A percentile compares a stretch with the other conserved stretches of the same genome.
These are phyloP conservation scores for Tiliacea aurago DNA, from an alignment of 2,888 invertebrate genomes.

Conservation along the genomic window DNA sequence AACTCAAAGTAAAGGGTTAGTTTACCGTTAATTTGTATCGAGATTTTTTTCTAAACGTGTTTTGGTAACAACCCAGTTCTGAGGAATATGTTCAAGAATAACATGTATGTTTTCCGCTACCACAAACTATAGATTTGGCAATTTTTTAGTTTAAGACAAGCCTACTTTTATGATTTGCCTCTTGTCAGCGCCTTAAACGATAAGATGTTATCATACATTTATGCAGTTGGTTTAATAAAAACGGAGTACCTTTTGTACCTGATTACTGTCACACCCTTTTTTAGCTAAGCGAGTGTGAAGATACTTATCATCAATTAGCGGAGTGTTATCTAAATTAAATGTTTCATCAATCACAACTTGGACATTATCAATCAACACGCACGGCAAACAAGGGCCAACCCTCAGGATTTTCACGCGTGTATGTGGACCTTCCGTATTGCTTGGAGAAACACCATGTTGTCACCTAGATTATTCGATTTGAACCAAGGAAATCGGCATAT, in stretches of 20 bases:
- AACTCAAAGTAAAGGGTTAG: too few relatives aligned
- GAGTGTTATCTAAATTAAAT: conserved; percentile 41
- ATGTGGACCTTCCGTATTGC: too few relatives aligned
- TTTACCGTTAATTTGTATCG: too few relatives aligned
- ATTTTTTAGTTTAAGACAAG: too few relatives aligned
- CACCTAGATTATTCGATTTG: background rate
- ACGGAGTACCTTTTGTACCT: background rate
- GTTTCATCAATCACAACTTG: conserved; percentile 34
- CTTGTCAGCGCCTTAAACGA: conserved; percentile 9
- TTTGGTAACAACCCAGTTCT: too few relatives aligned
- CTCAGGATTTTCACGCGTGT: conserved; percentile 10
- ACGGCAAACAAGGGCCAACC: background rate
- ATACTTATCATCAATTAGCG: conserved; percentile 36
- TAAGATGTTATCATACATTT: conserved; percentile 24
- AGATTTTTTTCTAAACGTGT: too few relatives aligned
- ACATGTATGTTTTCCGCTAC: too few relatives aligned
- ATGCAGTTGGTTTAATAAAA: conserved; percentile 7
- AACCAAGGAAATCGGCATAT: background rate
- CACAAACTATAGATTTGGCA: too few relatives aligned
- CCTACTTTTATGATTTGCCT: too few relatives aligned
- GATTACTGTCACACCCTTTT: conserved; percentile 25
- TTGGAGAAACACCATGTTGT: too few relatives aligned
- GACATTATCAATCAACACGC: conserved; percentile 30
- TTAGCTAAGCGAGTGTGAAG: conserved; percentile 19
- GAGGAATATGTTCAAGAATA: too few relatives aligned